These are phyloP conservation scores for Siniperca knerii DNA, from an alignment of 2,113 vertebrate species.

Conservation along the genomic window DNA sequence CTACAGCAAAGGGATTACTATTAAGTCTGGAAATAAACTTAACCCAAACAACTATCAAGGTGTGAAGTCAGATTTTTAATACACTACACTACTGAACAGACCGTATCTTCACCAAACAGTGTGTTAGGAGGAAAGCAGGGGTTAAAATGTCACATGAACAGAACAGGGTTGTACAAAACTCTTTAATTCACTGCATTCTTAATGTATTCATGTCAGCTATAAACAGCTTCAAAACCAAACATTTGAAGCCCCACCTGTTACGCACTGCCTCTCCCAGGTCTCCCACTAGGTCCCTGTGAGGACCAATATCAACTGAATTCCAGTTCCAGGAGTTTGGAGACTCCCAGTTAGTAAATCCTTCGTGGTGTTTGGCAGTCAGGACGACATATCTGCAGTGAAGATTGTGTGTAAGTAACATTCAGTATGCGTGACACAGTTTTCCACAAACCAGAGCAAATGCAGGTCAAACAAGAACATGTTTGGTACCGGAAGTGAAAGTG, in stretches of 20 bases:
- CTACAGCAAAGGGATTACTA: neutral
- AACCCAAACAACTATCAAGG: neutral
- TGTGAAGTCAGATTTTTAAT: neutral
- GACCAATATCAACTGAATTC: constrained; percentile 92
- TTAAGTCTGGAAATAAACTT: neutral
- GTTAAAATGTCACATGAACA: neutral
- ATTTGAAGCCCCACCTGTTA: constrained; percentile 82
- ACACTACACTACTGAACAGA: neutral
- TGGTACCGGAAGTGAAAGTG: neutral
- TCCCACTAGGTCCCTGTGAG: constrained; percentile 92
- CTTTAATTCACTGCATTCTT: neutral
- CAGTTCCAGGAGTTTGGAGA: constrained; percentile 95
- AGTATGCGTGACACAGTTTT: neutral
- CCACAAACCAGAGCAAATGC: too few species aligned
- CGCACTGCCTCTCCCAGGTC: constrained; percentile 90
- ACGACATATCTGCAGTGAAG: constrained; percentile 90
- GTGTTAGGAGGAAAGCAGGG: neutral
- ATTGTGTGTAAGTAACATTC: neutral
- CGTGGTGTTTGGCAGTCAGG: constrained; percentile 95
- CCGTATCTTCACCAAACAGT: neutral
- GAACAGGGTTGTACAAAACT: too few species aligned
- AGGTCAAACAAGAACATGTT: neutral
- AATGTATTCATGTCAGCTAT: neutral
- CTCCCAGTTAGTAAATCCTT: constrained; percentile 96
- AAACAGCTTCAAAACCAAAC: neutral